Evolutionary conservation across 2,113 vertebrate genomes (phyloP).

Genomic region (Sorex araneus): DNA sequence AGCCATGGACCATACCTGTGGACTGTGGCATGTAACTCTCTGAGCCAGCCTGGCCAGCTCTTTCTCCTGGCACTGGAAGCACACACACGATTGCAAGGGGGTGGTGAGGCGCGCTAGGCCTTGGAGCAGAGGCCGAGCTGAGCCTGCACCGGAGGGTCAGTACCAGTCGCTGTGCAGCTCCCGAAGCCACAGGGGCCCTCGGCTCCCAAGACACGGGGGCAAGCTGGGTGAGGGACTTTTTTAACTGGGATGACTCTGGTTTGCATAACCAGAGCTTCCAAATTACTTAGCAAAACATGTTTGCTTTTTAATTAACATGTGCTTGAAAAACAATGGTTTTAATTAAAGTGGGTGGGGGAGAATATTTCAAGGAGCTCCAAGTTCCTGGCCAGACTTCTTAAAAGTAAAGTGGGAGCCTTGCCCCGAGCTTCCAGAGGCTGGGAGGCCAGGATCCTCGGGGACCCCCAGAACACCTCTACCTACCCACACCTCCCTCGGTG

Average conservation of each 20-base stretch:
- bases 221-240: slow-evolving; percentile 30
- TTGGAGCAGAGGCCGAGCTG: neutral
- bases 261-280: slow-evolving; percentile 79
- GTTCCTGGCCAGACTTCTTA: slow-evolving; percentile 61
- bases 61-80: neutral
- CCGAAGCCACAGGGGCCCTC: neutral
- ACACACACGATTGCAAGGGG: no score
- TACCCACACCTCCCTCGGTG: neutral
- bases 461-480: neutral
- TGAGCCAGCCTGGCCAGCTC: neutral
- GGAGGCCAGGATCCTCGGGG: neutral
- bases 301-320: slow-evolving; percentile 87
- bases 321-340: slow-evolving; percentile 85
- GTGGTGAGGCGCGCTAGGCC: neutral
- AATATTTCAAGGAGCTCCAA: slow-evolving; percentile 71
- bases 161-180: neutral
- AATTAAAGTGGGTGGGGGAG: slow-evolving; percentile 80
- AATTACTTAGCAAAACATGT: slow-evolving; percentile 86
- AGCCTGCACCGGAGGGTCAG: neutral
- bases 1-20: neutral
- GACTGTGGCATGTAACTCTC: neutral
- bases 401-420: slow-evolving; percentile 67
- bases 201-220: slow-evolving; percentile 16
- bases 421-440: neutral
- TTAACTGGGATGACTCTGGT: slow-evolving; percentile 76